Evolutionary conservation across 1,140 invertebrate species (phyloP), one percentile per base, ranked within the genome.

Genomic region (Steinernema khuongi): DNA sequence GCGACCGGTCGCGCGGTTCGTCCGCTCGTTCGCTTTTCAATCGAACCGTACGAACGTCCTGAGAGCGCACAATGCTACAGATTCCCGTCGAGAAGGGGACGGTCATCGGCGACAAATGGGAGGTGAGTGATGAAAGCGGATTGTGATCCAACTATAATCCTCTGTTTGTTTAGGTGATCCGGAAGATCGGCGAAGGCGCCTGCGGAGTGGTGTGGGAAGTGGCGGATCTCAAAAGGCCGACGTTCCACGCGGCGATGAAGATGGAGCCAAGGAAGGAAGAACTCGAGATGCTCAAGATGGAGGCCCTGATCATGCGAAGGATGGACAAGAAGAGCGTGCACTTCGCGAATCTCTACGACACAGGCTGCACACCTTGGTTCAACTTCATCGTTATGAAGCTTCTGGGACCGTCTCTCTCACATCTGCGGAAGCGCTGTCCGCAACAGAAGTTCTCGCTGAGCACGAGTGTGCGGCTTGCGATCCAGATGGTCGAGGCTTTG

Each of bases 401-500:
- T 17, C 68, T 32, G 11, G 68, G 68, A 7, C 30, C 31, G 7
- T 32, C 30, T 11, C 68, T 69, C 11, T 4, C 18, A 17, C n/a
- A 32, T 30, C 33, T 69, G 11, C 14, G 68, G 7, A n/a, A 41
- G 2, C 30, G 31, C 29, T 69, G 4, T 4, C 33, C 68, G 68
- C 68, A 41, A n/a, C 30, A 69, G 33, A 41, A 32, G 30, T 69
- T 69, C 68, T 17, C 14, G 14, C 33, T 69, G 14, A n/a, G 7
- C 29, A 69, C 68, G n/a, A 69, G 31, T n/a, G 68, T 69, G 33
- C 30, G 68, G 11, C 11, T 69, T 2, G 68, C 14, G n/a, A 69
- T 11, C 17, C 96, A 99, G 89, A 97, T 99, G 85, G 89, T 98
- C 22, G 91, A 91, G 88, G 94, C 94, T 73, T 97, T 99, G 86